Conservation (phyloP, 1,140 invertebrate species). For the Cyclina sinensis region DNA sequence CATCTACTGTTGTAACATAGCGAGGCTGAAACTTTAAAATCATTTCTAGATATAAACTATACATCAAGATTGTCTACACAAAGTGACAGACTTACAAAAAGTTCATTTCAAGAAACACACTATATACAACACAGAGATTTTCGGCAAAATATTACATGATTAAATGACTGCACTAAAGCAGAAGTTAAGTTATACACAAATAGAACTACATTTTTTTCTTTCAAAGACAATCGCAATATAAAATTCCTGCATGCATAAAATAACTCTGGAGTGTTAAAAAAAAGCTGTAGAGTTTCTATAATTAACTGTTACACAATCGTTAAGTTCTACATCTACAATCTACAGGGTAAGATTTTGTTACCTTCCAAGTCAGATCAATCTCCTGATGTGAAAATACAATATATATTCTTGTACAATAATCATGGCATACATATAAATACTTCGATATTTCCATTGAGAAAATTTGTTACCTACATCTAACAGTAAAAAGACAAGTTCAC, state of each 20-base stretch:
- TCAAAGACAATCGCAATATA: too few species aligned
- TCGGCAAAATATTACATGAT: neutral
- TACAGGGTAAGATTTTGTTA: neutral
- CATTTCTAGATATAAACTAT: neutral
- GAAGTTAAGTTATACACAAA: too few species aligned
- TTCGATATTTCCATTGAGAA: too few species aligned
- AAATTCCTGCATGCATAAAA: too few species aligned
- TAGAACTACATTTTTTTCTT: too few species aligned
- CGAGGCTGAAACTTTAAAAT: constrained; percentile 56
- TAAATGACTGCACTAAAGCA: neutral
- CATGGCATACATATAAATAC: too few species aligned
- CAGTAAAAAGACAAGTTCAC: too few species aligned
- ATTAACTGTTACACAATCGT: neutral
- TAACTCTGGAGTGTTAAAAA: too few species aligned
- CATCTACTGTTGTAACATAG: constrained; percentile 45
- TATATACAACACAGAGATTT: neutral
- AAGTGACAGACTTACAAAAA: neutral
- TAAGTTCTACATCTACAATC: neutral
- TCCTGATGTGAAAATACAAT: constrained; percentile 19
- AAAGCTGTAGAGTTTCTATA: too few species aligned
- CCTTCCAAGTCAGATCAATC: constrained; percentile 45
- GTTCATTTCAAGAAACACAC: neutral
- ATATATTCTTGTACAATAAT: constrained; percentile 1
- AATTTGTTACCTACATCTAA: too few species aligned
- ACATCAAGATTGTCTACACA: neutral